These are phyloP conservation scores for Eulemur rufifrons DNA, from an alignment of 2,113 vertebrate genomes.

Conservation along the genomic window DNA sequence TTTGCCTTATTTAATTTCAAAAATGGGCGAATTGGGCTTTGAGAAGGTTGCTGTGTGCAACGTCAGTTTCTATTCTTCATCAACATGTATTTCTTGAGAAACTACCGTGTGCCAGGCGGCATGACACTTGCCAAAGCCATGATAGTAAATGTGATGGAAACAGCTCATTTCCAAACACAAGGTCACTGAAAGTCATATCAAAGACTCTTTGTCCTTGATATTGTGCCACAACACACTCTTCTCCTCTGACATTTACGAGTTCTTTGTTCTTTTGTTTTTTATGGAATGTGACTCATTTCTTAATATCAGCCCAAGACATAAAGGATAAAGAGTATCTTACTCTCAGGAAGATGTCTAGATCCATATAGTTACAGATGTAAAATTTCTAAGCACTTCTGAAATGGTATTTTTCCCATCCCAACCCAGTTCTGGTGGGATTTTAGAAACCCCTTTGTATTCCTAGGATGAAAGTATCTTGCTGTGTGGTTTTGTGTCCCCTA, in stretches of 20 bases:
- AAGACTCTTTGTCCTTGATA: background rate
- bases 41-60: background rate
- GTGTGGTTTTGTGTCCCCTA: background rate
- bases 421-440: background rate
- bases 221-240: background rate
- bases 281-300: background rate
- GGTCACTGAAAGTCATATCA: background rate
- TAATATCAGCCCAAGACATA: background rate
- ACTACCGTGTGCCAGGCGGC: background rate
- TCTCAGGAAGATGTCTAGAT: background rate
- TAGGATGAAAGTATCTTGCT: background rate
- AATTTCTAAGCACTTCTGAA: background rate
- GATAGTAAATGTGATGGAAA: background rate
- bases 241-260: background rate
- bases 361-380: background rate
- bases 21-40: background rate
- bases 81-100: background rate
- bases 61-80: background rate
- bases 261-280: constrained; percentile 46
- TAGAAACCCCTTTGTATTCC: background rate
- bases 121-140: too few relatives aligned
- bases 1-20: constrained; percentile 25
- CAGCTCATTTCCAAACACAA: background rate
- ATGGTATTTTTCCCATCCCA: background rate
- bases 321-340: background rate